phyloP scores from a whole-genome alignment of 2,797 vertebrate species.

The Microhierax caerulescens region DNA sequence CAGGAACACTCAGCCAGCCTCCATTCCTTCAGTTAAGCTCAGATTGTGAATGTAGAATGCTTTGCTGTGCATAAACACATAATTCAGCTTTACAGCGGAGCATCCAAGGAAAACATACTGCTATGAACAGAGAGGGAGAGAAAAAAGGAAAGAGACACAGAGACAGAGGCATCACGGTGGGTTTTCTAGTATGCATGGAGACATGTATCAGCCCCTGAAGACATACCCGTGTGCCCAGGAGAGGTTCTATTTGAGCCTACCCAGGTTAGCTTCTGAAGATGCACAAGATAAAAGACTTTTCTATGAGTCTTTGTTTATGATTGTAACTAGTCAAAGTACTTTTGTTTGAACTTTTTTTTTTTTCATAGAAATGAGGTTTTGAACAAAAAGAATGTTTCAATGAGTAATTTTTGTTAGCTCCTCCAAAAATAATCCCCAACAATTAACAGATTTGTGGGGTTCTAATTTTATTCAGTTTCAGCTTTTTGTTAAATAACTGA shows the following conservation, averaged over 20 bases:
- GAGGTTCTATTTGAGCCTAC: not conserved
- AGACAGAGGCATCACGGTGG: not conserved
- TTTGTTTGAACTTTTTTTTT: not conserved
- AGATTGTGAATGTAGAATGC: not conserved
- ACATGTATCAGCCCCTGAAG: not conserved
- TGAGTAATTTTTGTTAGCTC: not conserved
- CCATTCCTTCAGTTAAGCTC: not conserved
- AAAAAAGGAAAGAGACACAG: not conserved
- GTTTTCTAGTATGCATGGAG: not conserved
- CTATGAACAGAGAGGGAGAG: not conserved
- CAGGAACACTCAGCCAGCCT: not conserved
- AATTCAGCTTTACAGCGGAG: not conserved
- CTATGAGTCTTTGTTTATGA: not conserved
- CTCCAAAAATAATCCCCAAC: fast-evolving
- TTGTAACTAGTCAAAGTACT: not conserved
- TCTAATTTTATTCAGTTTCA: not conserved
- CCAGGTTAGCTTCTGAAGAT: not conserved
- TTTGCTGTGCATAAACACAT: not conserved
- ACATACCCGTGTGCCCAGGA: not conserved
- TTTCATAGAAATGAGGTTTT: not conserved
- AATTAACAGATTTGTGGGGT: not conserved
- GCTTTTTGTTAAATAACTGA: not conserved
- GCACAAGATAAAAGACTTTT: not conserved
- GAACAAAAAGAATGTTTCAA: not conserved
- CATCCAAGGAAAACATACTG: not conserved